A percentile compares a stretch with the other conserved stretches of the same genome.
These are phyloP conservation scores for Euphysa ruthae DNA, from an alignment of 30 jellyfish, hydroid and myxozoan species.

Conservation along the genomic window DNA sequence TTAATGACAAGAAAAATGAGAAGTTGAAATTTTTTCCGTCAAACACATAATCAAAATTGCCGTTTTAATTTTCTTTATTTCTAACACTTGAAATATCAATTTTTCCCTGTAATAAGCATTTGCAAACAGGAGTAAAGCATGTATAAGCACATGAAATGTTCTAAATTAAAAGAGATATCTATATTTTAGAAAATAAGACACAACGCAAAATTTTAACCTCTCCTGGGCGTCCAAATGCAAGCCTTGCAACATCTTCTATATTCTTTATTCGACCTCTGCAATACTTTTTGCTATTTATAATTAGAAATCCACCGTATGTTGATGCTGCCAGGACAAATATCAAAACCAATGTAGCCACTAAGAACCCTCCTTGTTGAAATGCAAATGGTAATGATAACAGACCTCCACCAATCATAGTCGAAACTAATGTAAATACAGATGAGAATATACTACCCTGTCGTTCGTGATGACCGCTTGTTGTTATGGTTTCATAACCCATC, in stretches of 20 bases:
- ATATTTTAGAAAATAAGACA: not conserved
- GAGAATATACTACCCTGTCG: constrained; percentile 75
- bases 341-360: constrained; percentile 54
- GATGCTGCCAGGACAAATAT: constrained; percentile 75
- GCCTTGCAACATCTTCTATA: constrained; percentile 87
- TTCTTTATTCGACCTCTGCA: constrained; percentile 75
- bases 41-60: no score
- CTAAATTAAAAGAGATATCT: not conserved
- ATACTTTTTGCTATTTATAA: constrained; percentile 80
- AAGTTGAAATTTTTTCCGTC: no score
- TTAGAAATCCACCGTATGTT: constrained; percentile 77
- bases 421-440: constrained; percentile 75
- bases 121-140: no score
- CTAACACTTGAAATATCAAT: no score
- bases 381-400: constrained; percentile 84
- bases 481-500: no score
- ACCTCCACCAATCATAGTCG: constrained; percentile 98
- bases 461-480: constrained; percentile 31
- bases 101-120: no score
- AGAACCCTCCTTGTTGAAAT: constrained; percentile 89
- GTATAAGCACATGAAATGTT: not conserved
- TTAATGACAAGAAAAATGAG: no score
- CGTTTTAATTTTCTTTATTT: no score
- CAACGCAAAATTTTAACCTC: no score
- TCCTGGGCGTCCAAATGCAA: constrained; percentile 82